Conservation (phyloP, 2,113 vertebrate genomes). For the Varanus komodoensis region DNA sequence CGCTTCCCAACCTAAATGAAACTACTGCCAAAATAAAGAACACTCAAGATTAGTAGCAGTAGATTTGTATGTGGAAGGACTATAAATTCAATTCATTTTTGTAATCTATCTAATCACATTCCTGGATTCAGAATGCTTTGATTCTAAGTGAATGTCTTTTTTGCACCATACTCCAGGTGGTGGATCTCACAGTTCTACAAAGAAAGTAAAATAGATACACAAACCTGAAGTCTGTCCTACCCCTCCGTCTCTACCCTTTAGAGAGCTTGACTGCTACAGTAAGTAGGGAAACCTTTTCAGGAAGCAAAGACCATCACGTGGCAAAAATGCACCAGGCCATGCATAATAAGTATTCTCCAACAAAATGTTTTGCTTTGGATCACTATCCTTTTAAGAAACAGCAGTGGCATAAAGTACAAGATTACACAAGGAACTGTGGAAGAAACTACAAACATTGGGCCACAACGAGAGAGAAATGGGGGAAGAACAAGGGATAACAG, state of each 20-base stretch:
- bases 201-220: too few species aligned
- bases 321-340: background rate
- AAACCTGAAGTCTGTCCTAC: too few species aligned
- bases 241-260: background rate
- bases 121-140: too few species aligned
- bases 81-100: too few species aligned
- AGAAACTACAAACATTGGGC: background rate
- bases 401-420: background rate
- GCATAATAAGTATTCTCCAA: background rate
- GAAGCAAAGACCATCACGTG: background rate
- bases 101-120: too few species aligned
- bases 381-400: background rate
- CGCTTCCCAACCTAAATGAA: too few species aligned
- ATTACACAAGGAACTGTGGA: background rate
- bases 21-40: too few species aligned
- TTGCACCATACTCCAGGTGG: too few species aligned
- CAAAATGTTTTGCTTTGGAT: background rate
- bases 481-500: background rate
- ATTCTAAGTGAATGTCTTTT: too few species aligned
- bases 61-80: too few species aligned
- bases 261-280: background rate
- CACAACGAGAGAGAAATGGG: background rate
- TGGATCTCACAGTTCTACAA: too few species aligned
- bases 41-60: too few species aligned
- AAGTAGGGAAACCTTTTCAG: background rate